Base-by-base conservation (phyloP, 2,888 invertebrate species). In the Epiblema foenella region DNA sequence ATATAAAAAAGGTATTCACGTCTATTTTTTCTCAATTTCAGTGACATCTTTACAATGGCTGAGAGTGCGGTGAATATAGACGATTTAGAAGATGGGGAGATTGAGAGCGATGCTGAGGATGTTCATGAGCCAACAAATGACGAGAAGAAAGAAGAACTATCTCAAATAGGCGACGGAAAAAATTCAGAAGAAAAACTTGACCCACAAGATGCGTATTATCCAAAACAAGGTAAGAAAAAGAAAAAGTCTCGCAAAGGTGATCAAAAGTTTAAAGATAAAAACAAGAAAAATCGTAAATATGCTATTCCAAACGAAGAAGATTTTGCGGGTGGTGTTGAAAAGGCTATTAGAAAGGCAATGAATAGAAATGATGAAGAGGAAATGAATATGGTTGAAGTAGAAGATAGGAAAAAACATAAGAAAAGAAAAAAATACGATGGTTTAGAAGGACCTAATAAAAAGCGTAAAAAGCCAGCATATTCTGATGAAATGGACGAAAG, bases 41-140 rank as follows among this genome's bases (percentile, higher is more conserved):
- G 93, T 81, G 83, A 85, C 72, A 80, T 80, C 64, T 81, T 86
- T 74, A 87, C 77, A 73, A 92, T 91, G 93, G 83, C 87, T 20
- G 91, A 91, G 42, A 74, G 84, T 29, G 79, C 79, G 69, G 75
- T 82, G 15, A 87, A 84, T 63, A 75, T 87, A 20, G 92, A 96
- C 82, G 97, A 97, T 85, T 94, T 97, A 76, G 98, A 98, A 90
- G 98, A 98, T 84, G 98, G 98, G 60, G 98, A 98, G 89, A 97
- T 98, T 78, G 97, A 97, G 78, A 94, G 95, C 72, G 95, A 95
- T 75, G 94, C 93, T 42, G 94, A 94, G 79, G 91, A 92, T 75
- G 79, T 79, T 56, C 74, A 77, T 8, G 89, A 88, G 76, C 68
- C 76, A 78, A 77, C 80, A 71, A 79, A 77, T 74, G 85, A 87